phyloP scores from a whole-genome alignment of 2,797 vertebrate species.

The Sebastes oblongus region DNA sequence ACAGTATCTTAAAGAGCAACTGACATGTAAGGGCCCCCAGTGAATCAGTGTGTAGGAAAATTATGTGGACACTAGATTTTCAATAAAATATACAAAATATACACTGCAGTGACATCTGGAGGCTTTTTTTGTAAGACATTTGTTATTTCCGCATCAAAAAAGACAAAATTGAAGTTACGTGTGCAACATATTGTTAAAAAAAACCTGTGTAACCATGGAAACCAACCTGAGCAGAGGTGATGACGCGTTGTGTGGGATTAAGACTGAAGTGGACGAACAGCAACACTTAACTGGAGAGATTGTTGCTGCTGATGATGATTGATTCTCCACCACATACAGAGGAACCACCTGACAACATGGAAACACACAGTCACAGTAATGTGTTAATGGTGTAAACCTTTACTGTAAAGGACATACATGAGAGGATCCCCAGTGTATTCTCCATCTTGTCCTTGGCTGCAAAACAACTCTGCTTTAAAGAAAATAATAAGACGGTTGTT shows the following conservation, averaged over 20 bases:
- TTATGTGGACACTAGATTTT: no score
- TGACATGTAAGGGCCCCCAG: no score
- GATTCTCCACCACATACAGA: conserved; percentile 44
- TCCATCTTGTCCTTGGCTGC: no score
- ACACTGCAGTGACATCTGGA: no score
- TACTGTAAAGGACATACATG: no score
- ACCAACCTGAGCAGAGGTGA: conserved; percentile 44
- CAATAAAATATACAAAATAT: no score
- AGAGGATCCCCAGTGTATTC: no score
- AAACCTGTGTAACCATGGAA: background rate
- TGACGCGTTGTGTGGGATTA: background rate
- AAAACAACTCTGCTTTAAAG: background rate
- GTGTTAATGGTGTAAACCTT: background rate
- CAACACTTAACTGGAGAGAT: conserved; percentile 52
- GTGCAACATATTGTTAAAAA: background rate
- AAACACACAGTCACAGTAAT: background rate
- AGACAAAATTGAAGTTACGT: no score
- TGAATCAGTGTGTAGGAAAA: no score
- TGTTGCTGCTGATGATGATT: background rate
- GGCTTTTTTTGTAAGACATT: no score
- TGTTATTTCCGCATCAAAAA: no score
- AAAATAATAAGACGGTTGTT: background rate
- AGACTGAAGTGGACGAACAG: conserved; percentile 38
- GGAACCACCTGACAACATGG: conserved; percentile 49
- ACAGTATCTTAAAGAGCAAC: background rate